These are phyloP conservation scores for Peromyscus melanophrys DNA, from an alignment of 2,797 vertebrate species.

Conservation along the genomic window DNA sequence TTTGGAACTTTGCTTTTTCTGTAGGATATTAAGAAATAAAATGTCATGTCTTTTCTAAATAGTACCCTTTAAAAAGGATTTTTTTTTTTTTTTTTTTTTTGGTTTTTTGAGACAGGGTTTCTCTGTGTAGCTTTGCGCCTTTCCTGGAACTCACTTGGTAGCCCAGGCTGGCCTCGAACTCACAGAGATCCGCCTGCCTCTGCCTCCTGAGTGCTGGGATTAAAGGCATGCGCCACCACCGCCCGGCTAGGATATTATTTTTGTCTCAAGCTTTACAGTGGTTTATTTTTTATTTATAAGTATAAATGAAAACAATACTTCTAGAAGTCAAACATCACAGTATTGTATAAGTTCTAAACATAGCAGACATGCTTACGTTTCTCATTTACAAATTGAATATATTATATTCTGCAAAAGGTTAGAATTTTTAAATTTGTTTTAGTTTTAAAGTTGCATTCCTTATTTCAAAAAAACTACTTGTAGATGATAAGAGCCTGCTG, in stretches of 20 bases:
- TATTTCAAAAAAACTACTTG: background rate
- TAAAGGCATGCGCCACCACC: too few species aligned
- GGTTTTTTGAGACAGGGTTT: too few species aligned
- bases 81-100: too few species aligned
- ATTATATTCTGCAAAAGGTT: background rate
- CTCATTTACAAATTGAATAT: background rate
- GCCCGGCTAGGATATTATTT: slow-evolving; percentile 13
- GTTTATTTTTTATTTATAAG: slow-evolving; percentile 24
- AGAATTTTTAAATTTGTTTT: slow-evolving; percentile 19
- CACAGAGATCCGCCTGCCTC: too few species aligned
- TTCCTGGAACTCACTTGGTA: too few species aligned
- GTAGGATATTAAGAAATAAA: slow-evolving; percentile 38
- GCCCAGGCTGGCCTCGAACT: too few species aligned
- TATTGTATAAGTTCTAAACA: slow-evolving; percentile 4
- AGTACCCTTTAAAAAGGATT: background rate
- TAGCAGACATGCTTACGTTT: background rate
- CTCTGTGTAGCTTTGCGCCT: too few species aligned
- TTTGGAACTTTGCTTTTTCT: slow-evolving; percentile 1
- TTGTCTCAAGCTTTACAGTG: background rate
- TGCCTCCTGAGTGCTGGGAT: too few species aligned
- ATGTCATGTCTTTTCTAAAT: background rate
- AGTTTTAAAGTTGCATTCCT: background rate
- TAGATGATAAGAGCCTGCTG: too few species aligned
- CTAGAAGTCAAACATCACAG: background rate
- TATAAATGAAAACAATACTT: slow-evolving; percentile 21